Evolutionary conservation across 2,797 vertebrate species (phyloP).

Genomic region (Macroramphosus scolopax): DNA sequence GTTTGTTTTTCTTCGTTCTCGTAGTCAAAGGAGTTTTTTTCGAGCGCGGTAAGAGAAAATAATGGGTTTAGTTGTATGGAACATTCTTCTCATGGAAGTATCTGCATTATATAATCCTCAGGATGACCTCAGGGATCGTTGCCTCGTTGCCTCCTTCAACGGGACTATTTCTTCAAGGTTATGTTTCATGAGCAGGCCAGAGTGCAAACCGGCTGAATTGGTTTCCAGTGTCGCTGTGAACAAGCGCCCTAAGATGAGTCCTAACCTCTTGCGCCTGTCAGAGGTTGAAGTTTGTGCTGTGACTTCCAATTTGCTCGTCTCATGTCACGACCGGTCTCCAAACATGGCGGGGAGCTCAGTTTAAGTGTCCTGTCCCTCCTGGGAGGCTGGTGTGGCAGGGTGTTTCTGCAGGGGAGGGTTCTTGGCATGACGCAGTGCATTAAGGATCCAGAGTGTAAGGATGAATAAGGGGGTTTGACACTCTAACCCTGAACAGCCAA

Average conservation of each 20-base stretch:
- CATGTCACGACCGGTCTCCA: conserved; percentile 42
- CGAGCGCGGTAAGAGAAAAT: too few species aligned
- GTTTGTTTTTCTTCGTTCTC: neutral
- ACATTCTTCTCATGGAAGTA: too few species aligned
- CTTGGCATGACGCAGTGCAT: conserved; percentile 56
- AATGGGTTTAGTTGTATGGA: too few species aligned
- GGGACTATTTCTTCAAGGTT: neutral
- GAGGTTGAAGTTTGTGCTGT: conserved; percentile 54
- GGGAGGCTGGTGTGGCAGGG: conserved; percentile 43
- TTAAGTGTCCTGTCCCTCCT: conserved; percentile 48
- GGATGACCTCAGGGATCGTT: neutral
- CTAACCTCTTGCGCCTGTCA: conserved; percentile 53
- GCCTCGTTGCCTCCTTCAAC: neutral
- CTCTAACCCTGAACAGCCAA: conserved; percentile 40
- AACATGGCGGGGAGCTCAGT: conserved; percentile 31
- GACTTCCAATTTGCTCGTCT: conserved; percentile 60
- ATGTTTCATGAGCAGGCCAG: neutral
- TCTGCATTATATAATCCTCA: too few species aligned
- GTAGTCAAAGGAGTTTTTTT: too few species aligned
- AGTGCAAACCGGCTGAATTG: conserved; percentile 35
- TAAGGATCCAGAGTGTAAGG: conserved; percentile 47
- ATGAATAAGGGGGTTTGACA: conserved; percentile 56
- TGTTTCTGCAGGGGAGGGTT: conserved; percentile 43
- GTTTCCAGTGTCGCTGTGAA: conserved; percentile 55
- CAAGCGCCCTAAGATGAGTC: conserved; percentile 52